Conservation (phyloP, 2,797 vertebrate species). For the Sitta carolinensis region DNA sequence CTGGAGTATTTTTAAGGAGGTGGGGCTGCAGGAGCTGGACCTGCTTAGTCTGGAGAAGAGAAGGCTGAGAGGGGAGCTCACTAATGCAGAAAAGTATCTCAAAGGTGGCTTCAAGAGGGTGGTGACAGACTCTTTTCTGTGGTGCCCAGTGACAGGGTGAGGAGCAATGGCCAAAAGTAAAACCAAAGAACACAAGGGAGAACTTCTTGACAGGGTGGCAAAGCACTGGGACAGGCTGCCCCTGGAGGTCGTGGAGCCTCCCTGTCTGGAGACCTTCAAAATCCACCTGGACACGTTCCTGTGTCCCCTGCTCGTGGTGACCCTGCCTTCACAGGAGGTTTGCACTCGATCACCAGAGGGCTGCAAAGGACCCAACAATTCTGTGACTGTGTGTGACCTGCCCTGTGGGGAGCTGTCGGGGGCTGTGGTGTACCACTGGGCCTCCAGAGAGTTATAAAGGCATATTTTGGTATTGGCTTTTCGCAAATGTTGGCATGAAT, state of each 20-base stretch:
- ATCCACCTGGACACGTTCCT: rapidly evolving
- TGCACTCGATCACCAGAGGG: neutral
- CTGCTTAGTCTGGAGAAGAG: too few relatives aligned
- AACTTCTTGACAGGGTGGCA: neutral
- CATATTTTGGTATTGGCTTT: too few relatives aligned
- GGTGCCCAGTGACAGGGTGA: neutral
- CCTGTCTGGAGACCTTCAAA: neutral
- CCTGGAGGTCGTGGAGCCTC: neutral
- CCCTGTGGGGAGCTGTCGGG: neutral
- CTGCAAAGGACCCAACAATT: neutral
- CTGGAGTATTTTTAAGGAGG: too few relatives aligned
- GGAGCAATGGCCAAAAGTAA: neutral
- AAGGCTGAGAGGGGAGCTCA: too few relatives aligned
- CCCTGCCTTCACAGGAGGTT: neutral
- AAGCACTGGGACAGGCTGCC: neutral
- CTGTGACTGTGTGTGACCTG: neutral
- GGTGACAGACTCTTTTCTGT: neutral
- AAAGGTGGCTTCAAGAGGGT: neutral
- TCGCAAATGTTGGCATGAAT: too few relatives aligned
- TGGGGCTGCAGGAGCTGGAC: too few relatives aligned
- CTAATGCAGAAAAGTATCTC: neutral
- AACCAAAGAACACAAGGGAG: neutral
- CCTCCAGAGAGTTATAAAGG: too few relatives aligned
- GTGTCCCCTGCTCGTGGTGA: neutral
- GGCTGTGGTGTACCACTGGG: too few relatives aligned